Evolutionary conservation across 2,888 invertebrate genomes (phyloP), one percentile per base, ranked within the genome.

Genomic region (Melangyna quadrimaculata): DNA sequence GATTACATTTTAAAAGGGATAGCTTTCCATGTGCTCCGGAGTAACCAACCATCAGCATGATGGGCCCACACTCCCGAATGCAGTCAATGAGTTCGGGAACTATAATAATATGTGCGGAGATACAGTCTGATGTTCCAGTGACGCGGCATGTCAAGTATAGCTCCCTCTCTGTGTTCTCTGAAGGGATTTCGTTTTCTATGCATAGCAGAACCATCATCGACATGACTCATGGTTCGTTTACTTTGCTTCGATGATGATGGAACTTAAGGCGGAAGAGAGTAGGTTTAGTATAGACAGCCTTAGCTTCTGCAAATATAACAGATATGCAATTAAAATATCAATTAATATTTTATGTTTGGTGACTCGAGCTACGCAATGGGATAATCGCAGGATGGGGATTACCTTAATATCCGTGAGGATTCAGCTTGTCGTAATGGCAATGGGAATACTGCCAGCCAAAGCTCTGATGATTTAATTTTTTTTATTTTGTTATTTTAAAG

Each of bases 311-410:
- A 70, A 55, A 53, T 55, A 67, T 27, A 75, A 72, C 75, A 86
- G 51, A 69, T 70, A 78, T 73, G 86, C 86, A 86, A 81, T 81
- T 81, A 86, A 86, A 86, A 81, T 86, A 81, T 86, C 86, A 86
- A 86, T 86, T 86, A 86, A 86, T 86, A 77, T 78, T 86, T 86
- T 73, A 84, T 81, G 86, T 86, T 86, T 81, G 84, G 80, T 75
- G 77, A 86, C 74, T 55, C 61, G 67, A 29, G 59, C 32, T n/a
- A 84, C 79, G 79, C 75, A 71, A 67, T 45, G 75, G 80, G 71
- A 67, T 80, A 61, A 72, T 75, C 32, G 35, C 43, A 24, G 74
- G 43, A 53, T 57, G 37, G 79, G 77, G 65, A 77, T 72, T 77
- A 59, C 51, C 59, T 80, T 37, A 48, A 80, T 61, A 73, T 75